Evolutionary conservation across 1,140 invertebrate species (phyloP).

Genomic region (Pinna nobilis): DNA sequence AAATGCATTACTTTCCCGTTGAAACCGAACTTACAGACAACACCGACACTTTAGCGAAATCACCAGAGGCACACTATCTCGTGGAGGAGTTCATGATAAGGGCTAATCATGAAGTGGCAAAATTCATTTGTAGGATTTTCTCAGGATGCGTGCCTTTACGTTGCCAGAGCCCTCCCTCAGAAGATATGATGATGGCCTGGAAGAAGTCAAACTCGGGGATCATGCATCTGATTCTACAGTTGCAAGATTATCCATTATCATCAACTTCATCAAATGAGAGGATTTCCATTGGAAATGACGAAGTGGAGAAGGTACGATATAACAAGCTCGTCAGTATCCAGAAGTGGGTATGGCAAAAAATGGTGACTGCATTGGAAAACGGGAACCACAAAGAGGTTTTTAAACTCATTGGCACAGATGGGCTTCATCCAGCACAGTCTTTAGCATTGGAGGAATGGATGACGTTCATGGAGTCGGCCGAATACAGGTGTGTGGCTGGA

Average conservation of each 20-base stretch:
- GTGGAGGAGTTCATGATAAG: conserved; percentile 65
- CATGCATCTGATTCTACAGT: neutral
- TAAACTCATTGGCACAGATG: conserved; percentile 30
- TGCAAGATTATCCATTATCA: conserved; percentile 16
- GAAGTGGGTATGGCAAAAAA: conserved; percentile 15
- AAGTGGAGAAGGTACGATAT: conserved; percentile 11
- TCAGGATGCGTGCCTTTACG: conserved; percentile 12
- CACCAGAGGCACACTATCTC: conserved; percentile 54
- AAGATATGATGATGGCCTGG: neutral
- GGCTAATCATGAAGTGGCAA: conserved; percentile 51
- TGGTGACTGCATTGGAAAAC: neutral
- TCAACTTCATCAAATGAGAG: neutral
- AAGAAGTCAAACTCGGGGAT: neutral
- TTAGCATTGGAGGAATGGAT: conserved; percentile 42
- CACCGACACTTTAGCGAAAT: conserved; percentile 31
- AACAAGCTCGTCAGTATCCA: conserved; percentile 21
- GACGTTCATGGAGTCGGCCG: conserved; percentile 37
- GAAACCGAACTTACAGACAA: conserved; percentile 34
- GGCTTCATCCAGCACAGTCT: conserved; percentile 39
- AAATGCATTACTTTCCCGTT: conserved; percentile 38
- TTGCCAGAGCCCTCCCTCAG: conserved; percentile 5
- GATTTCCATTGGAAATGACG: neutral
- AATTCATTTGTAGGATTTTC: neutral
- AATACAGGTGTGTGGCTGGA: conserved; percentile 35
- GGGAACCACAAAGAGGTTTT: conserved; percentile 5